Percentiles rank a stretch among this genome's conserved stretches.
Evolutionary conservation across 1,140 invertebrate genomes (phyloP).

Genomic region (Dufourea novaeangliae): DNA sequence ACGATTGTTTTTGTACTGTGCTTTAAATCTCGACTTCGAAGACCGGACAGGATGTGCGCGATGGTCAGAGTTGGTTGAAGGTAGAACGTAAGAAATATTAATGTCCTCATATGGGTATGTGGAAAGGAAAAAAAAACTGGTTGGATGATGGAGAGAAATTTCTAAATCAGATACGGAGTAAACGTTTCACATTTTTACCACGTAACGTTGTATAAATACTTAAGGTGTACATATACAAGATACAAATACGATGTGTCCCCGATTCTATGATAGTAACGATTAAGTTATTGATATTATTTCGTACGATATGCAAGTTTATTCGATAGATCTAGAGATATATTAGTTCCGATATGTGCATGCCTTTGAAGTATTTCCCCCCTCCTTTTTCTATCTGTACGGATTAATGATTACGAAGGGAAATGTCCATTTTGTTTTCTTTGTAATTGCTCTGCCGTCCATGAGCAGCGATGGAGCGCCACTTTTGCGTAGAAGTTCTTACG

Average conservation of each 20-base stretch:
- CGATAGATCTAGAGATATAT: constrained; percentile 19
- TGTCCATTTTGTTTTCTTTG: constrained; percentile 7
- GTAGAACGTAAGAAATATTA: no score
- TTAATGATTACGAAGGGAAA: not conserved
- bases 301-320: constrained; percentile 49
- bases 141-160: not conserved
- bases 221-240: constrained; percentile 61
- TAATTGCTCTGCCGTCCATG: constrained; percentile 46
- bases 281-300: constrained; percentile 53
- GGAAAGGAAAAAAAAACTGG: not conserved
- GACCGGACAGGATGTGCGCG: not conserved
- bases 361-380: constrained; percentile 43
- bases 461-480: constrained; percentile 38
- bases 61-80: not conserved
- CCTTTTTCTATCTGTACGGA: constrained; percentile 11
- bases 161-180: constrained; percentile 27
- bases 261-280: constrained; percentile 32
- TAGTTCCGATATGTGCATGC: constrained; percentile 33
- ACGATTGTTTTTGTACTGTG: not conserved
- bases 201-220: constrained; percentile 59
- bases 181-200: constrained; percentile 50
- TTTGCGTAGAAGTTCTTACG: constrained; percentile 11
- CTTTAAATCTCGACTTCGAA: not conserved
- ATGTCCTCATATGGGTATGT: not conserved
- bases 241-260: constrained; percentile 38